Base-by-base conservation (phyloP, 2,113 vertebrate genomes). In the Menura novaehollandiae region DNA sequence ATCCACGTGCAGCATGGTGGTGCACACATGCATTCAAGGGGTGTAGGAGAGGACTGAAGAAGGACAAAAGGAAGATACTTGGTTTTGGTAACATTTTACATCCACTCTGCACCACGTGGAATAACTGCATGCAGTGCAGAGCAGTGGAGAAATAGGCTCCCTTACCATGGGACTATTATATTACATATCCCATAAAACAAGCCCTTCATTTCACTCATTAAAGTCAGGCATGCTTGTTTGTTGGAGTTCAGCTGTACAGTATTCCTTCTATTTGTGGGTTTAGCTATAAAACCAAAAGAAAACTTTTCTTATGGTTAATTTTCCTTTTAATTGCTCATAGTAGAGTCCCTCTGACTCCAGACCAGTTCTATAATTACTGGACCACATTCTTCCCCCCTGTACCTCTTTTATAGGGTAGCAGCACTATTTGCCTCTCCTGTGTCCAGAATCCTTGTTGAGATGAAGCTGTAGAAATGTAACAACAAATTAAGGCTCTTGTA, bases 191-290 rank as follows among this genome's bases (percentile, higher is more conserved):
- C 58, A 86, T 95, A 93, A 96, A 97, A 77, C 53, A 79, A 89
- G 44, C 58, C 91, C 85, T 95, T 96, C 58, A 69, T 92, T 96
- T 97, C 84, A 46, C 87, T 94, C 91, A 67, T 96, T 96, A 95
- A 89, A 95, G 83, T 93, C 88, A 88, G 78, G 88, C 95, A 88
- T 64, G 79, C 92, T 88, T 96, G 75, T 96, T 95, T 97, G 88
- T 33, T 93, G 64, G 88, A 92, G 27, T 86, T 87, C 6, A 24
- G n/a, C 85, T 89, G 66, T 82, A 87, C 93, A 94, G 69, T 85
- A 74, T 95, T 97, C 89, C 73, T 95, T 94, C 83, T 95, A 75
- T 94, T 97, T 95, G 93, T 85, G 93, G 64, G 20, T 87, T 96
- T 91, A 93, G 79, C 92, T 91, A 93, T 96, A 97, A 96, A 97